Evolutionary conservation across 2,888 invertebrate species (phyloP).

Genomic region (Magallana nippona): DNA sequence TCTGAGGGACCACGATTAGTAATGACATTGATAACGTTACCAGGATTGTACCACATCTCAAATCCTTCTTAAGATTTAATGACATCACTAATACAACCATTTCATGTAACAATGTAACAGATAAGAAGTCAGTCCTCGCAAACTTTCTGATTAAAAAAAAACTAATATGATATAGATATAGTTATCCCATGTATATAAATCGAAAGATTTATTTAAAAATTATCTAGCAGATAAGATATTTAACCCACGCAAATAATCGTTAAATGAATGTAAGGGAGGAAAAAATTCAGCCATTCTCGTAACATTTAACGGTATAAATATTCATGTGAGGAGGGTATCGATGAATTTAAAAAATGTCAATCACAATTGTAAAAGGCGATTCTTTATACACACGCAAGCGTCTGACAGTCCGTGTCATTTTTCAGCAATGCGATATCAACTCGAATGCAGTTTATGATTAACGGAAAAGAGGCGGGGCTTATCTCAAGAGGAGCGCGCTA

Average conservation of each 20-base stretch:
- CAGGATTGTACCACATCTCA: conserved; percentile 30
- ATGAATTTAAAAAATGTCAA: conserved; percentile 24
- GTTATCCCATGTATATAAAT: too few relatives aligned
- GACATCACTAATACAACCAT: background rate
- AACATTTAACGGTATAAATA: background rate
- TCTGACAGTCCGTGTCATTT: conserved; percentile 26
- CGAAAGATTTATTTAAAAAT: too few relatives aligned
- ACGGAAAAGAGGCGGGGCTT: conserved; percentile 18
- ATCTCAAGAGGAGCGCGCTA: background rate
- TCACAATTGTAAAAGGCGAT: conserved; percentile 13
- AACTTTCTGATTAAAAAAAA: too few relatives aligned
- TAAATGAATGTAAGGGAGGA: too few relatives aligned
- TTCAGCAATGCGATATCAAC: conserved; percentile 31
- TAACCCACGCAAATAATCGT: too few relatives aligned
- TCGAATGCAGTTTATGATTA: conserved; percentile 26
- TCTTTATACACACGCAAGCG: conserved; percentile 29
- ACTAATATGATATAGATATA: too few relatives aligned
- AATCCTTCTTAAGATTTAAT: conserved; percentile 21
- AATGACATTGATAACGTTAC: conserved; percentile 18
- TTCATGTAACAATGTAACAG: background rate
- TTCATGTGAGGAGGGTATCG: conserved; percentile 26
- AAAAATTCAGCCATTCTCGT: too few relatives aligned
- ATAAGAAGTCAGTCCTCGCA: background rate
- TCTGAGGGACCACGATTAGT: conserved; percentile 29
- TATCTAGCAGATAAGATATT: too few relatives aligned